These are phyloP conservation scores for Calephelis virginiensis DNA, from an alignment of 1,140 invertebrate genomes.

Conservation along the genomic window DNA sequence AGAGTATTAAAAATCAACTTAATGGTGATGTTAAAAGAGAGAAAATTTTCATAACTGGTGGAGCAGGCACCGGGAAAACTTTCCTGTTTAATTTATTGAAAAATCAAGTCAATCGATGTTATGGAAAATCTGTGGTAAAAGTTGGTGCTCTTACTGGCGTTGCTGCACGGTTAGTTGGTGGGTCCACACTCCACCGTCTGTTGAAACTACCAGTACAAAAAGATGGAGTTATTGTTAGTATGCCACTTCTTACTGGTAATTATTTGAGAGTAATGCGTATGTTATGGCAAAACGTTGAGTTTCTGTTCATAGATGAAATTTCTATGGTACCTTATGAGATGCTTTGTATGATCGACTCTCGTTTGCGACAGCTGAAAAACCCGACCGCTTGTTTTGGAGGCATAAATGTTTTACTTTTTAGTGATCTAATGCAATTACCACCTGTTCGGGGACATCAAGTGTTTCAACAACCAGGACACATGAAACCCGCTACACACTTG, in stretches of 20 bases:
- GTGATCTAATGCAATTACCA: constrained; percentile 58
- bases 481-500: constrained; percentile 46
- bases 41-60: constrained; percentile 37
- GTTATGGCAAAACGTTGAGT: constrained; percentile 55
- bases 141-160: background rate
- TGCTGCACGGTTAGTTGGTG: too few species aligned
- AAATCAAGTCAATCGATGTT: background rate
- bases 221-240: constrained; percentile 41
- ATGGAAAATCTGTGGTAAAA: constrained; percentile 43
- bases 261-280: constrained; percentile 48
- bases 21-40: constrained; percentile 19
- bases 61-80: constrained; percentile 48
- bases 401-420: constrained; percentile 51
- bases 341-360: constrained; percentile 56
- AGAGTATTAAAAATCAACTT: constrained; percentile 22
- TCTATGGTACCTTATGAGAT: constrained; percentile 59
- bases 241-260: constrained; percentile 50
- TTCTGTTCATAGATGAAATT: constrained; percentile 67
- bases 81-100: constrained; percentile 48
- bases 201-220: constrained; percentile 56
- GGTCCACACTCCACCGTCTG: too few species aligned
- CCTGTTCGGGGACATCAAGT: constrained; percentile 45
- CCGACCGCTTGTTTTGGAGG: constrained; percentile 25
- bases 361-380: constrained; percentile 42
- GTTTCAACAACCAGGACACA: constrained; percentile 49